Conservation (phyloP, 2,888 invertebrate species). For the Aspidiotus destructor region DNA sequence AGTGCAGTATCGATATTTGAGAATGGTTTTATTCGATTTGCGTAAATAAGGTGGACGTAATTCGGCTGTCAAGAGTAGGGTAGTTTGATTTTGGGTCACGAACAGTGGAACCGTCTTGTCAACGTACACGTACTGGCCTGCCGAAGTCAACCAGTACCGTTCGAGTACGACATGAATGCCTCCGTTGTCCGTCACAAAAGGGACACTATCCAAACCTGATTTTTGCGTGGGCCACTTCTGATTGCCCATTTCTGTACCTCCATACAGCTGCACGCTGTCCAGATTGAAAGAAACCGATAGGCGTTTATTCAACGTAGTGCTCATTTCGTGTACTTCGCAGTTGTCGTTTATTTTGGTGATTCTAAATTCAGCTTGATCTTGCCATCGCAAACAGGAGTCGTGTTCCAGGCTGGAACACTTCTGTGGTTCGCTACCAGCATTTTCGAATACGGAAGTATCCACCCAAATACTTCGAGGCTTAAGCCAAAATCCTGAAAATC, state of each 20-base stretch:
- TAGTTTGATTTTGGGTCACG: conserved; percentile 42
- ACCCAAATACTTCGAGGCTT: too few species aligned
- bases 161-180: conserved; percentile 52
- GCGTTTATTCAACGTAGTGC: background rate
- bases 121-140: conserved; percentile 56
- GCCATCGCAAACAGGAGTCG: background rate
- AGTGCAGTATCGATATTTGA: conserved; percentile 55
- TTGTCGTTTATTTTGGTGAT: background rate
- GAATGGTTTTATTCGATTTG: conserved; percentile 34
- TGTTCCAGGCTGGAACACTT: background rate
- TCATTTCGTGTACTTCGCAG: background rate
- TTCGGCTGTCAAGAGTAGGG: conserved; percentile 43
- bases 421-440: background rate
- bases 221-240: conserved; percentile 59
- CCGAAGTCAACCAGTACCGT: conserved; percentile 63
- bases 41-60: conserved; percentile 41
- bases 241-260: conserved; percentile 52
- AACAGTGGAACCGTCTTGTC: conserved; percentile 57
- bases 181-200: conserved; percentile 51
- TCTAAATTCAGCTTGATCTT: background rate
- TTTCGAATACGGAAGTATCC: background rate
- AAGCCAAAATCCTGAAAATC: too few species aligned
- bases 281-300: conserved; percentile 37
- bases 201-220: conserved; percentile 47
- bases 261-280: conserved; percentile 52